Conservation (phyloP, 2,888 invertebrate genomes). For the Andrena bicolor region DNA sequence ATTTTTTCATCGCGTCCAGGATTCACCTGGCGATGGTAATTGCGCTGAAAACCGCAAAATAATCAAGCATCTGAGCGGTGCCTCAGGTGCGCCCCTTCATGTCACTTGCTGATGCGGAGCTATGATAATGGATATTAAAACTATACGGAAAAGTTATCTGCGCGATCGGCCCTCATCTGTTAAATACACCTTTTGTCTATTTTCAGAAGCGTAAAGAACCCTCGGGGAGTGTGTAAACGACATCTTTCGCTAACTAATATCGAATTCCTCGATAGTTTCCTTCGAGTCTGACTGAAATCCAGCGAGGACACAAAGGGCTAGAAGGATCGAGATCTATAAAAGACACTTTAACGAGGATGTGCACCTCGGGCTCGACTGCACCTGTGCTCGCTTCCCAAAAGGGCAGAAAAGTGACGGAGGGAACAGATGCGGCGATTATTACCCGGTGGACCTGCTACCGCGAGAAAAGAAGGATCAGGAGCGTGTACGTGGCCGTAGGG, state of each 20-base stretch:
- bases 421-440: conserved; percentile 46
- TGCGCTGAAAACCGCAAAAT: conserved; percentile 51
- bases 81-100: conserved; percentile 12
- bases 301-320: neutral
- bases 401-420: conserved; percentile 9
- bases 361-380: neutral
- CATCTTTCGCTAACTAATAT: too few species aligned
- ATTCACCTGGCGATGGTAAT: conserved; percentile 75
- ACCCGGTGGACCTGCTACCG: conserved; percentile 31
- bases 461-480: conserved; percentile 21
- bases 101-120: too few species aligned
- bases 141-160: neutral
- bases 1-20: conserved; percentile 61
- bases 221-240: too few species aligned
- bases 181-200: too few species aligned
- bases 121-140: neutral
- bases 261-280: too few species aligned
- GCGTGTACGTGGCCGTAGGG: neutral
- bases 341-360: conserved; percentile 5
- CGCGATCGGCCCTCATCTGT: neutral
- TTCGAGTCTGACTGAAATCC: neutral
- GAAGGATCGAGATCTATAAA: conserved; percentile 13
- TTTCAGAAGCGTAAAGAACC: too few species aligned
- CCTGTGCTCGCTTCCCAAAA: conserved; percentile 23
- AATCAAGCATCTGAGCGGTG: conserved; percentile 14